Conservation (phyloP, 2,113 vertebrate species). For the Nicator chloris region DNA sequence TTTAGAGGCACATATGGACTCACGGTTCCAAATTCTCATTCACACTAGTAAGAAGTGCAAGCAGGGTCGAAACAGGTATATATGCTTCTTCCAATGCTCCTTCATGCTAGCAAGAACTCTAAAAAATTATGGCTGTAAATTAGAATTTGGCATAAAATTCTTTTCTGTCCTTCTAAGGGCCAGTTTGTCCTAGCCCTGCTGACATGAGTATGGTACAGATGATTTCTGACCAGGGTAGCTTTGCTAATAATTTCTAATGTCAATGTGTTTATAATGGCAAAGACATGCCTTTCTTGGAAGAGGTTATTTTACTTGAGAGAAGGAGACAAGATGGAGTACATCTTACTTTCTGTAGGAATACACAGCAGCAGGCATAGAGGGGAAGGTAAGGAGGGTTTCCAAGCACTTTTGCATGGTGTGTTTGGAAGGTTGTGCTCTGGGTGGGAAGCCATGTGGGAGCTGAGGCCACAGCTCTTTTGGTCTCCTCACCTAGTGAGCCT, state of each 20-base stretch:
- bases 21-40: background rate
- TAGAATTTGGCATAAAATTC: background rate
- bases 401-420: background rate
- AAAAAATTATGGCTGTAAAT: background rate
- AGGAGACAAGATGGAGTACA: background rate
- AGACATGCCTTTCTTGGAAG: background rate
- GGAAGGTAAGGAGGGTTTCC: background rate
- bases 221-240: background rate
- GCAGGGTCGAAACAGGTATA: slow-evolving; percentile 14
- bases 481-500: background rate
- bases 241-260: background rate
- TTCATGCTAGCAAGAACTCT: background rate
- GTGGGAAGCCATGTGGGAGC: background rate
- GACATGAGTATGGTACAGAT: background rate
- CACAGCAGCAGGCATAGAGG: background rate
- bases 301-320: background rate
- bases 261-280: background rate
- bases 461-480: background rate
- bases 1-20: slow-evolving; percentile 21
- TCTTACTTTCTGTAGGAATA: background rate
- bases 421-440: background rate
- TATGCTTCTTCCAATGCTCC: background rate
- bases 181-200: background rate
- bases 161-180: background rate
- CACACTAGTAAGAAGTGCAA: background rate